Conservation (phyloP, 2,113 vertebrate genomes). For the Pterophyllum scalare region DNA sequence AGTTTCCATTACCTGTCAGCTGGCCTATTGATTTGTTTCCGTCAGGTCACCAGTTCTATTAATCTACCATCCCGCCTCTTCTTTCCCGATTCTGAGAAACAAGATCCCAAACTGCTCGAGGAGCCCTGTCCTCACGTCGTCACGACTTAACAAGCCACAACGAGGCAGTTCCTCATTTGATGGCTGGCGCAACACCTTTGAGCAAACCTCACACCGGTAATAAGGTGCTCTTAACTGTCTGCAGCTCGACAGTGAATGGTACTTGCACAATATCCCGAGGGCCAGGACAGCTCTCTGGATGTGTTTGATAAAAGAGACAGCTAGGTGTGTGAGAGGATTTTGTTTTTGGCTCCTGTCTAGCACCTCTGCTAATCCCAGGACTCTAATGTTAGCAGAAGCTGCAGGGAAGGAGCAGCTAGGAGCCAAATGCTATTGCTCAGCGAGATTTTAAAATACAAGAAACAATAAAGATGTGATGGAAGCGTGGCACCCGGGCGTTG, state of each 20-base stretch:
- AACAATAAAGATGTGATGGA: conserved; percentile 22
- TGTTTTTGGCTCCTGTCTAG: conserved; percentile 72
- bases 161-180: conserved; percentile 13
- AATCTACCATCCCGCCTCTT: background rate
- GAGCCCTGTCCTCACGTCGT: background rate
- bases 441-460: conserved; percentile 32
- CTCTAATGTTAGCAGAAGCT: conserved; percentile 47
- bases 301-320: conserved; percentile 64
- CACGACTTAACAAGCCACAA: background rate
- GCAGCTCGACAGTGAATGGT: background rate
- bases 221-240: conserved; percentile 32
- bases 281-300: conserved; percentile 48
- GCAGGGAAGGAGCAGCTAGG: conserved; percentile 34
- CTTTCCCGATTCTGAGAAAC: background rate
- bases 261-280: conserved; percentile 27
- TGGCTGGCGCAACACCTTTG: conserved; percentile 26
- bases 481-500: conserved; percentile 51
- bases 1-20: background rate
- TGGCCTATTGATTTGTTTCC: background rate
- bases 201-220: conserved; percentile 24
- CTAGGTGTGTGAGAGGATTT: conserved; percentile 63
- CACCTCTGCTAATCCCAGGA: conserved; percentile 64
- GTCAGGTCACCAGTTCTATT: conserved; percentile 1
- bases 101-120: background rate
- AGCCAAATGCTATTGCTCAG: conserved; percentile 54